Conservation (phyloP, 2,113 vertebrate species). For the Blennius ocellaris region DNA sequence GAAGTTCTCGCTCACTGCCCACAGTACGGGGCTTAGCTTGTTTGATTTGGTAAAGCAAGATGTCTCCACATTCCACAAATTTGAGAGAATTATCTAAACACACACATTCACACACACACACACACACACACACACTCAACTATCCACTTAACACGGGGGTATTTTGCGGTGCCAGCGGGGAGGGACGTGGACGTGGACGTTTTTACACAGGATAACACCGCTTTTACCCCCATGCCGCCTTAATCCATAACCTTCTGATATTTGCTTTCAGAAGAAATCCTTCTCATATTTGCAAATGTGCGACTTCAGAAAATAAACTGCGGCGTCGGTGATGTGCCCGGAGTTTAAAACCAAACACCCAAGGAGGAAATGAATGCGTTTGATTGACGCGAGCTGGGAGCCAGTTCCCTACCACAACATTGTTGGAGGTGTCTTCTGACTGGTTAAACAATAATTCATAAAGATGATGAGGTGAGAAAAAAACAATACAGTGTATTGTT, state of each 20-base stretch:
- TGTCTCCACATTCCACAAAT: conserved; percentile 18
- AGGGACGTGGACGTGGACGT: conserved; percentile 22
- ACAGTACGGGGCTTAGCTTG: conserved; percentile 25
- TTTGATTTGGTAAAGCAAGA: conserved; percentile 45
- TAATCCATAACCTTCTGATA: conserved; percentile 64
- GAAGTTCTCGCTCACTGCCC: conserved; percentile 23
- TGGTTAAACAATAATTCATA: conserved; percentile 61
- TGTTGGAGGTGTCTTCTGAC: conserved; percentile 54
- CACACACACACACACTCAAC: conserved; percentile 5
- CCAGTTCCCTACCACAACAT: conserved; percentile 48
- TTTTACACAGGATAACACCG: conserved; percentile 29
- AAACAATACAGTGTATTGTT: conserved; percentile 48
- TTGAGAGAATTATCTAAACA: conserved; percentile 14
- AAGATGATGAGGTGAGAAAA: conserved; percentile 56
- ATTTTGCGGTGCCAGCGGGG: conserved; percentile 29
- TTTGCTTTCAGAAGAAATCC: conserved; percentile 73
- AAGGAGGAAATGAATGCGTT: conserved; percentile 72
- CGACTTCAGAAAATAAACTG: conserved; percentile 77
- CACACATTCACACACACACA: background rate
- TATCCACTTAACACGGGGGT: conserved; percentile 28
- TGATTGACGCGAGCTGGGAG: conserved; percentile 69
- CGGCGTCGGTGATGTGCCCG: conserved; percentile 49
- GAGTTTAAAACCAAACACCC: conserved; percentile 62
- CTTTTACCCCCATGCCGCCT: conserved; percentile 33
- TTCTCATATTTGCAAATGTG: conserved; percentile 60